A percentile compares a stretch with the other conserved stretches of the same genome.
Conservation (phyloP, 2,888 invertebrate genomes). For the Proisotoma minuta region DNA sequence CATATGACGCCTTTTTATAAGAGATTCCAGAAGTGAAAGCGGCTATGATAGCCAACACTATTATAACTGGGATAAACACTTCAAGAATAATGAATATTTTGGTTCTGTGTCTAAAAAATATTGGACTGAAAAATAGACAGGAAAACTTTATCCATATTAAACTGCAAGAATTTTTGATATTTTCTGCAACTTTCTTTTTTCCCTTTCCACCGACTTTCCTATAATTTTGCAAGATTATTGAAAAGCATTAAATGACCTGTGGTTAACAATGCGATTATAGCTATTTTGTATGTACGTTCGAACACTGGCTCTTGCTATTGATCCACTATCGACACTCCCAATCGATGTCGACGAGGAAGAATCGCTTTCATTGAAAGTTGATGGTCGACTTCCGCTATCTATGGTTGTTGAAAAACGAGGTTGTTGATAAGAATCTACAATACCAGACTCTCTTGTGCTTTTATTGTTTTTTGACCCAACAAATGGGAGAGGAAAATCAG, state of each 20-base stretch:
- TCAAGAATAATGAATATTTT: conserved; percentile 28
- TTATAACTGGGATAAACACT: conserved; percentile 25
- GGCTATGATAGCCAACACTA: conserved; percentile 25
- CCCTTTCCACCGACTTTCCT: neutral
- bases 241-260: neutral
- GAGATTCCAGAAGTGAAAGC: conserved; percentile 38
- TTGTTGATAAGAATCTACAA: too few relatives aligned
- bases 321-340: neutral
- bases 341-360: neutral
- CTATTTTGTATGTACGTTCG: neutral
- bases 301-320: neutral
- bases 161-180: too few relatives aligned
- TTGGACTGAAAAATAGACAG: conserved; percentile 21
- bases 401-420: too few relatives aligned
- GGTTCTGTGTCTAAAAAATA: conserved; percentile 32
- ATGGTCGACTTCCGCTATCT: too few relatives aligned
- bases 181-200: neutral
- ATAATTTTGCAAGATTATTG: neutral
- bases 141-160: conserved; percentile 17
- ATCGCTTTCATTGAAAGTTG: too few relatives aligned
- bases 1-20: conserved; percentile 31
- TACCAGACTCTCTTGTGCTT: too few relatives aligned
- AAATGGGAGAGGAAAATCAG: too few relatives aligned
- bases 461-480: too few relatives aligned
- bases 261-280: neutral